Base-by-base conservation (phyloP, 2,113 vertebrate genomes). In the Rhabdornis inornatus region DNA sequence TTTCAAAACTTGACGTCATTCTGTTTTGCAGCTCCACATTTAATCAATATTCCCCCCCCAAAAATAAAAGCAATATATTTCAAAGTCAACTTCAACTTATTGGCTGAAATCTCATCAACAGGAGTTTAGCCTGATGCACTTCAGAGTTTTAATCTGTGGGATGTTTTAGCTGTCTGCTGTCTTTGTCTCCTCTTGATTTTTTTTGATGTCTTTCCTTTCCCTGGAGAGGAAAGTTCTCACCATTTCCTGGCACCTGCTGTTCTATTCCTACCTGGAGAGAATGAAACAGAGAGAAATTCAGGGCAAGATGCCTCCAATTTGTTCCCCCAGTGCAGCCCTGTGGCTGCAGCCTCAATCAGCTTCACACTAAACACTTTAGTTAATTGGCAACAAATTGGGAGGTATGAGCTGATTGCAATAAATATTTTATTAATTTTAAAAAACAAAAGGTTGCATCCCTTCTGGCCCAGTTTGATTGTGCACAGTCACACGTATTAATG, bases 301-400 rank as follows among this genome's bases (percentile, higher is more conserved):
- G 57, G 7, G 10, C 64, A 68, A 90, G 85, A 79, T 68, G 18
- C 61, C 44, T 83, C 49, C 65, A 39, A n/a, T 92, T 94, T 87
- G 74, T 78, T 92, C 47, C 86, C 74, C 5, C 11, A 21, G 74
- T 84, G 61, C 83, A 87, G 72, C 69, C 83, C 80, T 15, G 52
- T n/a, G 70, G 85, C 88, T 92, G 65, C 76, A 82, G 64, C 90
- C 78, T 94, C 92, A 87, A 69, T 95, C 92, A 94, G 69, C 83
- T 70, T 88, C 94, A 40, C 72, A 19, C 84, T 91, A 90, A 94
- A 90, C 88, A 79, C 93, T 93, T 91, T 7, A 93, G 74, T 89
- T 97, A 97, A 97, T 97, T 93, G 86, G 86, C 92, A 92, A 93
- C 90, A 94, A 97, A 95, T 95, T 80, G 95, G 91, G 63, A 94